These are phyloP conservation scores for Garrulus glandarius DNA, from an alignment of 2,797 vertebrate species.

Conservation along the genomic window DNA sequence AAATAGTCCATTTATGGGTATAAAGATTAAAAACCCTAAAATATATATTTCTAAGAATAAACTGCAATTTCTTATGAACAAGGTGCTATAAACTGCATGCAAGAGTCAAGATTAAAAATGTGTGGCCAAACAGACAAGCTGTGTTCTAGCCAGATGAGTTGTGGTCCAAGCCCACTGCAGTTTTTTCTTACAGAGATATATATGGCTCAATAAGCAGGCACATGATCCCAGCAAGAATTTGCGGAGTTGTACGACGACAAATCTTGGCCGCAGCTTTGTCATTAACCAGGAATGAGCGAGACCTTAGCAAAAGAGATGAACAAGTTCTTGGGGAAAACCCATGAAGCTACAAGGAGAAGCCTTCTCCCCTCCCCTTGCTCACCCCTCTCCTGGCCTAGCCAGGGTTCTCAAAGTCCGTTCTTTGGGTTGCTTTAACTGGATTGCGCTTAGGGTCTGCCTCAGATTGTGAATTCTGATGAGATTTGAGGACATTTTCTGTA, in stretches of 20 bases:
- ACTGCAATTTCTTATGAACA: constrained; percentile 69
- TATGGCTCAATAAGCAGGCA: constrained; percentile 74
- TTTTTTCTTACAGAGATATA: constrained; percentile 56
- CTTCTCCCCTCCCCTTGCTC: not conserved
- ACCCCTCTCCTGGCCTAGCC: not conserved
- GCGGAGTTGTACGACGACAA: constrained; percentile 16
- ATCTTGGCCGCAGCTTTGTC: constrained; percentile 57
- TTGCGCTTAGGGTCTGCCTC: not conserved
- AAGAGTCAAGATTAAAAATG: constrained; percentile 59
- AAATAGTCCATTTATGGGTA: constrained; percentile 64
- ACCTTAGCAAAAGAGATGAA: constrained; percentile 36
- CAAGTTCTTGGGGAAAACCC: constrained; percentile 5
- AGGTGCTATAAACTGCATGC: constrained; percentile 74
- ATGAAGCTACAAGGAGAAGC: not conserved
- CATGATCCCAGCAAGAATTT: constrained; percentile 65
- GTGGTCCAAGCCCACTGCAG: constrained; percentile 49
- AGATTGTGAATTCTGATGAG: not conserved
- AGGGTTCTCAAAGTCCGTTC: constrained; percentile 24
- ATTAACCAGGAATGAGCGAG: constrained; percentile 26
- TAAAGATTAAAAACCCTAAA: constrained; percentile 69
- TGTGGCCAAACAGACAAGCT: constrained; percentile 56
- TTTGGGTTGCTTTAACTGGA: constrained; percentile 61
- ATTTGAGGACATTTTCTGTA: not conserved
- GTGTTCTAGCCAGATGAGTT: constrained; percentile 56
- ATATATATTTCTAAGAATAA: constrained; percentile 70